Percentiles rank a stretch among this genome's conserved stretches.
These are phyloP conservation scores for Ophion costatus DNA, from an alignment of 2,888 invertebrate species.

Conservation along the genomic window DNA sequence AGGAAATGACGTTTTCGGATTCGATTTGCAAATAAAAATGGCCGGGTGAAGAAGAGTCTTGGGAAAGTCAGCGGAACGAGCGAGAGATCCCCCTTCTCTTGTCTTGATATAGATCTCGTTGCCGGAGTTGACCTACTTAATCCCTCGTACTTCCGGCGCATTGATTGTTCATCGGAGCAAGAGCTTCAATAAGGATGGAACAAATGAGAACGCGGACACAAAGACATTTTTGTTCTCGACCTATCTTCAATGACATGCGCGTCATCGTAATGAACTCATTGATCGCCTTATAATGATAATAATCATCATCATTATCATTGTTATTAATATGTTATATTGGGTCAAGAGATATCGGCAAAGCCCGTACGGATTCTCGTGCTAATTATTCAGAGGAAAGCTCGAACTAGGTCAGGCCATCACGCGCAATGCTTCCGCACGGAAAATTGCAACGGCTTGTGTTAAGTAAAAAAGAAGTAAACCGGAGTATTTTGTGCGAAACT, in stretches of 20 bases:
- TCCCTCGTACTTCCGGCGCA: conserved; percentile 68
- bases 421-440: conserved; percentile 43
- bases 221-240: background rate
- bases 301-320: conserved; percentile 6
- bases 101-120: conserved; percentile 13
- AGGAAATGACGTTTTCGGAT: background rate
- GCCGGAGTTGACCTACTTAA: conserved; percentile 69
- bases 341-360: background rate
- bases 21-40: conserved; percentile 32
- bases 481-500: too few relatives aligned
- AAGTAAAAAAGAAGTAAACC: conserved; percentile 12
- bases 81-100: conserved; percentile 9
- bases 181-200: conserved; percentile 56
- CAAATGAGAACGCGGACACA: conserved; percentile 10
- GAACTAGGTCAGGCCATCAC: conserved; percentile 53
- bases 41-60: conserved; percentile 21
- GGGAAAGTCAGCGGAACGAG: conserved; percentile 25
- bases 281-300: conserved; percentile 34
- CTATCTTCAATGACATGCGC: conserved; percentile 24
- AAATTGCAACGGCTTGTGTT: conserved; percentile 14
- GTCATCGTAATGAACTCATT: conserved; percentile 29
- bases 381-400: conserved; percentile 27
- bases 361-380: conserved; percentile 11
- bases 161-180: conserved; percentile 66
- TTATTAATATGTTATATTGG: conserved; percentile 15